Base-by-base conservation (phyloP, 1,140 invertebrate genomes). In the Drosophila lacteicornis region DNA sequence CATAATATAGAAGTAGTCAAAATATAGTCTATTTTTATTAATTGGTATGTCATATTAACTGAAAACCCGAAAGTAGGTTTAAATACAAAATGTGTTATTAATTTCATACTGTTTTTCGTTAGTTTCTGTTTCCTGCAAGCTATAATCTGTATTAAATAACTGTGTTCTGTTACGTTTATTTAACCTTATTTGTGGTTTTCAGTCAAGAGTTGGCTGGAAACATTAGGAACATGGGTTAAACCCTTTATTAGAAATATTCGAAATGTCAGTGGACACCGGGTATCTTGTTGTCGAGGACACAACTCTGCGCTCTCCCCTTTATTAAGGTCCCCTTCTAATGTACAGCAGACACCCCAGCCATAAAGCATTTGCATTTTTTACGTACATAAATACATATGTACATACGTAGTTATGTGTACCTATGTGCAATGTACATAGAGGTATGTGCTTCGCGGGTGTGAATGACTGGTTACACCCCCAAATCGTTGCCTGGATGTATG, bases 351-450 rank as follows among this genome's bases (percentile, higher is more conserved):
- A 75, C 63, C 60, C 57, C 66, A 70, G 75, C 51, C 77, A 75
- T 75, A 87, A 84, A 83, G 70, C 69, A 90, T 88, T 87, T 87
- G 83, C 83, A 86, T 86, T 86, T 69, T 77, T 86, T 82, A 87
- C 75, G 43, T 82, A 79, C 57, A 66, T 58, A 83, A 36, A 47
- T 30, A 79, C 40, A 62, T 57, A 51, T 19, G n/a, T 65, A 57
- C 67, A 38, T 56, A 49, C 33, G 43, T 63, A 45, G 51, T 53
- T 51, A 51, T 70, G 59, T 67, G 59, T 67, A 63, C 57, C 47
- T 46, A 65, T 53, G 59, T 70, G 65, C 57, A 45, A 42, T 55
- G 57, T 56, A 80, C 49, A 73, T 79, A 81, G 62, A 55, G 51
- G 49, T 68, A 70, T 70, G 67, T 70, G 67, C 47, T 67, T 56